phyloP scores from a whole-genome alignment of 2,888 invertebrate genomes.

The Lepidonotus clava region DNA sequence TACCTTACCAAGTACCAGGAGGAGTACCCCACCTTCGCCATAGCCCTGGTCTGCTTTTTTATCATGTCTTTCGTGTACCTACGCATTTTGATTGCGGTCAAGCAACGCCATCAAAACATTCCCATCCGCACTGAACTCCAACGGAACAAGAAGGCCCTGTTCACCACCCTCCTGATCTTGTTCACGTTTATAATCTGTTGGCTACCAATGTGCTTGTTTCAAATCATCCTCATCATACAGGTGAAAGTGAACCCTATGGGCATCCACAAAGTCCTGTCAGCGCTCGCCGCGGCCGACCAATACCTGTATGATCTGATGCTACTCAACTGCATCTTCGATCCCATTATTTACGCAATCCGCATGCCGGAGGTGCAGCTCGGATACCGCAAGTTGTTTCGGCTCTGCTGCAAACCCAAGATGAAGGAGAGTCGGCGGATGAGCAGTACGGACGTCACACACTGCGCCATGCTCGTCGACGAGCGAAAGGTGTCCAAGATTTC shows the following conservation, averaged over 20 bases:
- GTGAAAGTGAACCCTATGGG: constrained; percentile 48
- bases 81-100: constrained; percentile 70
- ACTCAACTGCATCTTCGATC: constrained; percentile 63
- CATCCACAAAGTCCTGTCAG: background rate
- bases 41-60: constrained; percentile 68
- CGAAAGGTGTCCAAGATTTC: constrained; percentile 47
- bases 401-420: constrained; percentile 30
- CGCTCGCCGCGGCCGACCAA: constrained; percentile 54
- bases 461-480: constrained; percentile 52
- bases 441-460: constrained; percentile 49
- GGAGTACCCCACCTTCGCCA: constrained; percentile 70
- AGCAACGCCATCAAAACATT: constrained; percentile 35
- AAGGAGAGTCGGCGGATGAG: constrained; percentile 25
- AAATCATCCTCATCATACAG: constrained; percentile 60
- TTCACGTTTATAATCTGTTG: constrained; percentile 64
- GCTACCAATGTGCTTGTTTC: constrained; percentile 62
- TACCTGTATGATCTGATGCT: constrained; percentile 61
- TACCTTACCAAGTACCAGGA: constrained; percentile 69
- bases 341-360: constrained; percentile 63
- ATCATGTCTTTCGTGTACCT: constrained; percentile 70
- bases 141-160: constrained; percentile 60
- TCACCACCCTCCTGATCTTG: constrained; percentile 64
- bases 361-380: constrained; percentile 60
- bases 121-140: constrained; percentile 44
- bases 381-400: constrained; percentile 56